These are phyloP conservation scores for Saccostrea glomerata DNA, from an alignment of 1,140 invertebrate genomes.

Conservation along the genomic window DNA sequence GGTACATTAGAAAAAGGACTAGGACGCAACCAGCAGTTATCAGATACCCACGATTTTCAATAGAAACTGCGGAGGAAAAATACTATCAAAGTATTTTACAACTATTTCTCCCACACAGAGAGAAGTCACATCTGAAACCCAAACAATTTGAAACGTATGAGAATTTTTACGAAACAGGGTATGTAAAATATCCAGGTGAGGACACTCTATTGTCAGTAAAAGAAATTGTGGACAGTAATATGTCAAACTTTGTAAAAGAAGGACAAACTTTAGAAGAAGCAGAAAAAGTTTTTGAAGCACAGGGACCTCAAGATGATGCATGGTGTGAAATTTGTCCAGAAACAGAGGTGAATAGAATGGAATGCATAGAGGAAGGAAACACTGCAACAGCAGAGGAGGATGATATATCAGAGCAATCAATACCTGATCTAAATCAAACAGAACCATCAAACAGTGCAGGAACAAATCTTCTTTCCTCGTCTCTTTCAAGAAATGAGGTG, in stretches of 20 bases:
- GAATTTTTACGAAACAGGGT: neutral
- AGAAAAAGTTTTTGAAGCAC: conserved; percentile 17
- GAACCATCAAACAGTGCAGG: neutral
- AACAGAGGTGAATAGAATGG: conserved; percentile 41
- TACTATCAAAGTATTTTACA: conserved; percentile 40
- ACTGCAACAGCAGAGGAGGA: neutral
- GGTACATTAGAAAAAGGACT: neutral
- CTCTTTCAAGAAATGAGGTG: neutral
- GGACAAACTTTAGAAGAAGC: conserved; percentile 38
- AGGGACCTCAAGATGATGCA: neutral
- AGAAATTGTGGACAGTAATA: conserved; percentile 25
- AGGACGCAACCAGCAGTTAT: conserved; percentile 48
- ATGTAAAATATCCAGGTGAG: neutral
- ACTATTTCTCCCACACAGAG: conserved; percentile 40
- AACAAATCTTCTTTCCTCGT: neutral
- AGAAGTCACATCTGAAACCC: conserved; percentile 44
- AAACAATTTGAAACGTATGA: neutral
- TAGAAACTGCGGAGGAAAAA: conserved; percentile 42
- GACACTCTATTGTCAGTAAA: neutral
- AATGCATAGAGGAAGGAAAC: conserved; percentile 28
- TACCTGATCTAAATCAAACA: conserved; percentile 18
- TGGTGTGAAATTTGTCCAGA: conserved; percentile 22
- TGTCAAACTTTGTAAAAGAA: conserved; percentile 8
- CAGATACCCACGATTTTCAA: conserved; percentile 51
- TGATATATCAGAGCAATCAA: neutral